Percentiles rank a stretch among this genome's conserved stretches.
These are phyloP conservation scores for Chaenodraco wilsoni DNA, from an alignment of 2,797 vertebrate species.

Conservation along the genomic window DNA sequence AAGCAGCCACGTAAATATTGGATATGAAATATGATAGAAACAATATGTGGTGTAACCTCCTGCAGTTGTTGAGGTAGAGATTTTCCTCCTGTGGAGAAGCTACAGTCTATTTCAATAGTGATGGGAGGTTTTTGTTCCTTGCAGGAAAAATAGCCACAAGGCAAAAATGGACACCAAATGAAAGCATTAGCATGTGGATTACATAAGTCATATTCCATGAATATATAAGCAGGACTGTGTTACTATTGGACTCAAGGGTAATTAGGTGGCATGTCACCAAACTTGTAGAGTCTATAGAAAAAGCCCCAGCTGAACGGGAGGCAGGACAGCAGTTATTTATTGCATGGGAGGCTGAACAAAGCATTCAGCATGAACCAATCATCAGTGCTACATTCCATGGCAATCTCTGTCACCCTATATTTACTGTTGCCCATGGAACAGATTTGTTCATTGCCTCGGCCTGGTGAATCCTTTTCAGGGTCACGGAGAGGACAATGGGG, in stretches of 20 bases:
- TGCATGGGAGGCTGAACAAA: conserved; percentile 35
- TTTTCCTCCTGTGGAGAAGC: conserved; percentile 46
- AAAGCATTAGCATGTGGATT: conserved; percentile 66
- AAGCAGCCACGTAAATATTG: conserved; percentile 41
- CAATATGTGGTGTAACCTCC: conserved; percentile 37
- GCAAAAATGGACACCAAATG: conserved; percentile 63
- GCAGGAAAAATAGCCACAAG: conserved; percentile 45
- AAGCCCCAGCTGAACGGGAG: conserved; percentile 26
- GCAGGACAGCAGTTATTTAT: conserved; percentile 33
- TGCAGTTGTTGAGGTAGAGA: conserved; percentile 32
- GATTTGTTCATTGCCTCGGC: conserved; percentile 32
- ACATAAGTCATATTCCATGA: conserved; percentile 61
- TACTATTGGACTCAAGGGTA: conserved; percentile 52
- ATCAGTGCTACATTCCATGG: conserved; percentile 33
- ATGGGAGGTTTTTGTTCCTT: conserved; percentile 23
- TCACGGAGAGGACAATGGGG: conserved; percentile 11
- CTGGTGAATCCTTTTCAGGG: conserved; percentile 28
- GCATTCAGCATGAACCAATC: conserved; percentile 28
- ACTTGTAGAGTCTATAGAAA: conserved; percentile 45
- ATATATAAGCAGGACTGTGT: conserved; percentile 56
- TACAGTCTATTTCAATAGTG: conserved; percentile 38
- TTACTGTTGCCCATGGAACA: conserved; percentile 35
- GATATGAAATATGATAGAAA: conserved; percentile 46
- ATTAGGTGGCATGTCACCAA: conserved; percentile 58
- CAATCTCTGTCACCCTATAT: conserved; percentile 46